phyloP scores from a whole-genome alignment of 2,113 vertebrate genomes.

The Antigone vipio region DNA sequence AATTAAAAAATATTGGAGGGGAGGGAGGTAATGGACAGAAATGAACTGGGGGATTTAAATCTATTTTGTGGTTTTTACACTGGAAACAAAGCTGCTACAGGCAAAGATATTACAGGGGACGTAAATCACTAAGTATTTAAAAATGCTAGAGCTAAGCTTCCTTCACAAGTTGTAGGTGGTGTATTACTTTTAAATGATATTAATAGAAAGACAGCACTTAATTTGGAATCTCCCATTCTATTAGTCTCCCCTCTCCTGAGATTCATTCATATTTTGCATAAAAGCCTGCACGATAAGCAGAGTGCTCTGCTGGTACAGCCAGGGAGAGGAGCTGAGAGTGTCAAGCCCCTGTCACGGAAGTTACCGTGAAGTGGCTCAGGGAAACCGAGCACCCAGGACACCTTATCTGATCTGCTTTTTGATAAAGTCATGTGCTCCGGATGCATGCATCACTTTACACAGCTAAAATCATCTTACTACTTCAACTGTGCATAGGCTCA shows the following conservation, averaged over 20 bases:
- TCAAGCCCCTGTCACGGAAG: neutral
- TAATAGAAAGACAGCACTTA: neutral
- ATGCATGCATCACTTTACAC: neutral
- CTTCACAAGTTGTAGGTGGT: neutral
- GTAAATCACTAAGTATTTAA: neutral
- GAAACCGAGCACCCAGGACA: neutral
- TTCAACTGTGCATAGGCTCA: neutral
- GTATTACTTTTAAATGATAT: neutral
- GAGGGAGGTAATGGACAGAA: neutral
- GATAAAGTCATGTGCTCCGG: neutral
- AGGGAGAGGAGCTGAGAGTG: neutral
- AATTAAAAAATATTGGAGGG: accelerated
- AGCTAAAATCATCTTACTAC: neutral
- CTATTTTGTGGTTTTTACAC: neutral
- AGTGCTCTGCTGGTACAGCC: neutral
- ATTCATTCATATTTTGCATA: neutral
- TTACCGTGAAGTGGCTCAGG: neutral
- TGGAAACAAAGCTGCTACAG: neutral
- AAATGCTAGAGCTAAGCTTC: neutral
- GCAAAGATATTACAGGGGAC: neutral
- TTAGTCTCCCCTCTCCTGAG: neutral
- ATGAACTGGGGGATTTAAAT: neutral
- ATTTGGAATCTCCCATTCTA: neutral
- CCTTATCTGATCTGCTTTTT: neutral
- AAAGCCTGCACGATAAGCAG: neutral